Conservation (phyloP, 53 echinoderm and acorn worm genomes). For the Temnopleurus reevesii region DNA sequence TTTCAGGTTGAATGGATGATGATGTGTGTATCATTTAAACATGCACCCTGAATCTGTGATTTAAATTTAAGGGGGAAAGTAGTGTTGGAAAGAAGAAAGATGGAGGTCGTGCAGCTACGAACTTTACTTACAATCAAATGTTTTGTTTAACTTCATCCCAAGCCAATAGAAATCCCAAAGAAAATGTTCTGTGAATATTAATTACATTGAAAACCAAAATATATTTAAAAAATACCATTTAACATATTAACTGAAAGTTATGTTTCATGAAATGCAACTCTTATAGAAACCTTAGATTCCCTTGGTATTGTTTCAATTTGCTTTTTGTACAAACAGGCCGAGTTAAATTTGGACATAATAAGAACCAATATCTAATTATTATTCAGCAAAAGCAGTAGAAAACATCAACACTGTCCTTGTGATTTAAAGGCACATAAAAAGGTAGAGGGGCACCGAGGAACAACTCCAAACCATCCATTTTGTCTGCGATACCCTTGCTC, state of each 20-base stretch:
- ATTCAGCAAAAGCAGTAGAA: neutral
- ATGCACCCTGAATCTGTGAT: neutral
- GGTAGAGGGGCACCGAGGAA: neutral
- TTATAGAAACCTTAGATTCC: no score
- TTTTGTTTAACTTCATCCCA: no score
- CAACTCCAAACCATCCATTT: neutral
- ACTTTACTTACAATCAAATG: no score
- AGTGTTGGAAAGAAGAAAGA: neutral
- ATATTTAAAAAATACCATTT: no score
- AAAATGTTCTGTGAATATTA: no score
- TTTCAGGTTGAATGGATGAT: conserved; percentile 44
- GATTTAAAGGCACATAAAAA: neutral
- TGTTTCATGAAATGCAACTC: no score
- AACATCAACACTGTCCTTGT: conserved; percentile 18
- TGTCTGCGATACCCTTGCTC: neutral
- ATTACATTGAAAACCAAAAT: no score
- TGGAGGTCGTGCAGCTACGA: no score
- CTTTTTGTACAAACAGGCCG: neutral
- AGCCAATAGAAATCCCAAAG: no score
- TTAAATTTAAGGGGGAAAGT: neutral
- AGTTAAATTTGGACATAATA: conserved; percentile 3
- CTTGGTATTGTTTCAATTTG: neutral
- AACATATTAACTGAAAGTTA: no score
- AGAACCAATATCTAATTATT: neutral
- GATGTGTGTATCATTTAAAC: conserved; percentile 22